Evolutionary conservation across 2,113 vertebrate genomes (phyloP), one percentile per base, ranked within the genome.

Genomic region (Urocynchramus pylzowi): DNA sequence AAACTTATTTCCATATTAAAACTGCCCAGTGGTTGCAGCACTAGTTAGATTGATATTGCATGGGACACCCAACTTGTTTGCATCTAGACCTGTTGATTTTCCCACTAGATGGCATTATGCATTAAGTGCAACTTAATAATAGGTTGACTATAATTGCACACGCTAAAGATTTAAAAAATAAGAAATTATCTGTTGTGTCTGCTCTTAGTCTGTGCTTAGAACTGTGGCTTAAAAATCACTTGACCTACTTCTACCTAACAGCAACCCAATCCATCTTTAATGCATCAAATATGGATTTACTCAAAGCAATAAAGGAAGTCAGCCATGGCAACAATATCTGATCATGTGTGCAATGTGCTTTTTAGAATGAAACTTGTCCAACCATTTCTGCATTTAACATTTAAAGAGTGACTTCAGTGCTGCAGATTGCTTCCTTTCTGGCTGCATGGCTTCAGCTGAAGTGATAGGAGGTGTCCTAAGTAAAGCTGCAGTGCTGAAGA

Each of bases 81-180:
- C 23, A 44, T 50, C n/a, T 30, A 27, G 31, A 53, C 56, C 47
- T 70, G 49, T 86, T 74, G 88, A 86, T 82, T 95, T 96, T 94
- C 76, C 96, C 97, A 97, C 96, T 97, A 98, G 96, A 73, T 94
- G 96, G 96, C 96, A 94, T 92, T 91, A 90, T 84, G 52, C 79
- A 80, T 95, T 97, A 95, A 53, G 35, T 81, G 54, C 67, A 84
- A 73, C 16, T 84, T 80, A 79, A 91, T 95, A 84, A 78, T 52
- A 52, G 19, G 19, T 84, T 77, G 77, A 50, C 26, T 54, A 18
- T 53, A 63, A 79, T 82, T 80, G 7, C 33, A 64, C 9, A 20
- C 27, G 16, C 33, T 90, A 37, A 87, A 89, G 44, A 69, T 69
- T 33, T 13, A 13, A 73, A 88, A 95, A 90, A 50, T 37, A 71